Evolutionary conservation across 1,140 invertebrate species (phyloP).

Genomic region (Penaeus japonicus): DNA sequence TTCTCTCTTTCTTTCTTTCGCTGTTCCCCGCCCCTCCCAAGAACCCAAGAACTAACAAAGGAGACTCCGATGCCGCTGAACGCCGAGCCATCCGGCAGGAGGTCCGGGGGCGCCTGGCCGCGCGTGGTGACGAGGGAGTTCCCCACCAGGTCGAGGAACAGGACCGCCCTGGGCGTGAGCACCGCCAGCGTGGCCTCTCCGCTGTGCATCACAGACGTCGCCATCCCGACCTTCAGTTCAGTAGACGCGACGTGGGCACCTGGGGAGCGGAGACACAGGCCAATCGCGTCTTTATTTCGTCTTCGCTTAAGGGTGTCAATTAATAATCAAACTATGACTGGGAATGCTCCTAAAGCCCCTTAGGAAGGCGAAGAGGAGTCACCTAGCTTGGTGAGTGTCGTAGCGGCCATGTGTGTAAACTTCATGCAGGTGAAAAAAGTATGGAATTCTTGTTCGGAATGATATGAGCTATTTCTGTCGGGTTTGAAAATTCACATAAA

Average conservation of each 20-base stretch:
- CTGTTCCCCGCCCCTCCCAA: neutral
- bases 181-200: slow-evolving; percentile 49
- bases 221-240: slow-evolving; percentile 27
- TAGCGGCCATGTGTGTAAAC: too few species aligned
- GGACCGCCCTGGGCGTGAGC: slow-evolving; percentile 37
- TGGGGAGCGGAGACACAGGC: neutral
- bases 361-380: too few species aligned
- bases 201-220: slow-evolving; percentile 29
- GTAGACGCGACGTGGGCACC: slow-evolving; percentile 29
- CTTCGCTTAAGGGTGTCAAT: too few species aligned
- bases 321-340: too few species aligned
- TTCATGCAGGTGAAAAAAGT: too few species aligned
- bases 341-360: too few species aligned
- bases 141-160: slow-evolving; percentile 53
- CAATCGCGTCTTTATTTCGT: too few species aligned
- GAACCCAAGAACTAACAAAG: neutral
- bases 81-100: slow-evolving; percentile 13
- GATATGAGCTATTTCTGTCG: too few species aligned
- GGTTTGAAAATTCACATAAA: too few species aligned
- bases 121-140: slow-evolving; percentile 47
- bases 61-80: slow-evolving; percentile 11
- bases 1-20: too few species aligned
- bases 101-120: slow-evolving; percentile 1
- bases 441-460: too few species aligned
- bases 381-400: too few species aligned